Evolutionary conservation across 2,888 invertebrate species (phyloP).

Genomic region (Resseliella maxima): DNA sequence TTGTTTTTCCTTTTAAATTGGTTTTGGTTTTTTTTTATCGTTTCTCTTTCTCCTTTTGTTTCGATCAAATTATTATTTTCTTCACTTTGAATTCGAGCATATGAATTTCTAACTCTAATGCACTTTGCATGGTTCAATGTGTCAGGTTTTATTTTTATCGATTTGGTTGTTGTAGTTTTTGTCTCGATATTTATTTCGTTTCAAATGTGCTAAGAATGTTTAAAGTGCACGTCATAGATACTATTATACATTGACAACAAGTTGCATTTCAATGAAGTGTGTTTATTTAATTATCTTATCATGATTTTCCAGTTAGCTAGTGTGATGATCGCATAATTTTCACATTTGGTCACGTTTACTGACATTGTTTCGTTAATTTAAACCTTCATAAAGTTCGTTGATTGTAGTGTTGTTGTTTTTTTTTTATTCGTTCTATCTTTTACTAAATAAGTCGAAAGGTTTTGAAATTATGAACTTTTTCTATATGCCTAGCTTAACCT

Average conservation of each 20-base stretch:
- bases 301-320: neutral
- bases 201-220: no score
- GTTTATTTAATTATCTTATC: conserved; percentile 27
- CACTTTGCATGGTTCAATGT: no score
- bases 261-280: neutral
- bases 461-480: neutral
- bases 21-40: no score
- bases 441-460: no score
- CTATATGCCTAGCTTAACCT: neutral
- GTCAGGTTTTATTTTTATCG: no score
- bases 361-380: neutral
- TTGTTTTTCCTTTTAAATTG: no score
- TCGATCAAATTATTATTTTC: no score
- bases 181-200: no score
- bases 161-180: no score
- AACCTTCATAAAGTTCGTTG: neutral
- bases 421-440: neutral
- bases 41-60: no score
- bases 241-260: neutral
- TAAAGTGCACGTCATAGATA: neutral
- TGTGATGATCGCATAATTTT: neutral
- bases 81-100: no score
- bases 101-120: no score
- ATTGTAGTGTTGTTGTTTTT: neutral
- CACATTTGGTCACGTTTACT: conserved; percentile 4